Conservation (phyloP, 2,888 invertebrate genomes). For the Pristionchus arcanus region DNA sequence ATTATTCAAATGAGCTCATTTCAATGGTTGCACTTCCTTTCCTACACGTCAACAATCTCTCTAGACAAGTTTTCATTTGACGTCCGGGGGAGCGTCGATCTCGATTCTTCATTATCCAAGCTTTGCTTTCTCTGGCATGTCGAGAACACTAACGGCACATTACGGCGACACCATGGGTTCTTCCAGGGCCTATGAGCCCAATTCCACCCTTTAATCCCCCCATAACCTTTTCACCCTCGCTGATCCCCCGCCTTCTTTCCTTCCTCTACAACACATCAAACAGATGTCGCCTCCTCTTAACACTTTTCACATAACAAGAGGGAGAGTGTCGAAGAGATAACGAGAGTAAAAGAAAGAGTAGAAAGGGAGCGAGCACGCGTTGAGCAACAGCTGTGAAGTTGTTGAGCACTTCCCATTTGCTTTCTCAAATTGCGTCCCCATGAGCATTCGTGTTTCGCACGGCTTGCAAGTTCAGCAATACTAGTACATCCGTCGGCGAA, state of each 20-base stretch:
- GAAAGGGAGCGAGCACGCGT: neutral
- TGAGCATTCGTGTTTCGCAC: neutral
- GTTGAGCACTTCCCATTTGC: neutral
- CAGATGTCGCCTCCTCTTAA: constrained; percentile 38
- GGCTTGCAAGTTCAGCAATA: no score
- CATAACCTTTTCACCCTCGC: neutral
- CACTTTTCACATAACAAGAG: constrained; percentile 17
- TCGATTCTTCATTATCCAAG: neutral
- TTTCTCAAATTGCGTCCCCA: neutral
- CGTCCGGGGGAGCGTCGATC: no score
- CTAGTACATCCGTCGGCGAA: no score
- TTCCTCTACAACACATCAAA: neutral
- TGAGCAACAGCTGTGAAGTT: neutral
- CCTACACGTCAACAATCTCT: neutral
- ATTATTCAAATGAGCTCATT: constrained; percentile 14
- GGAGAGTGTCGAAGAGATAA: neutral
- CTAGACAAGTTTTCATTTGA: neutral
- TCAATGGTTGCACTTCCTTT: neutral
- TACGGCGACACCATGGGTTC: no score
- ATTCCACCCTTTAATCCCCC: neutral
- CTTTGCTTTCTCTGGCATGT: neutral
- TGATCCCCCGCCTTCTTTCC: neutral
- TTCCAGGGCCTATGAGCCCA: neutral
- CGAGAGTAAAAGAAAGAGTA: neutral
- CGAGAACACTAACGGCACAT: neutral